These are phyloP conservation scores for Myripristis murdjan DNA, from an alignment of 2,797 vertebrate species.

Conservation along the genomic window DNA sequence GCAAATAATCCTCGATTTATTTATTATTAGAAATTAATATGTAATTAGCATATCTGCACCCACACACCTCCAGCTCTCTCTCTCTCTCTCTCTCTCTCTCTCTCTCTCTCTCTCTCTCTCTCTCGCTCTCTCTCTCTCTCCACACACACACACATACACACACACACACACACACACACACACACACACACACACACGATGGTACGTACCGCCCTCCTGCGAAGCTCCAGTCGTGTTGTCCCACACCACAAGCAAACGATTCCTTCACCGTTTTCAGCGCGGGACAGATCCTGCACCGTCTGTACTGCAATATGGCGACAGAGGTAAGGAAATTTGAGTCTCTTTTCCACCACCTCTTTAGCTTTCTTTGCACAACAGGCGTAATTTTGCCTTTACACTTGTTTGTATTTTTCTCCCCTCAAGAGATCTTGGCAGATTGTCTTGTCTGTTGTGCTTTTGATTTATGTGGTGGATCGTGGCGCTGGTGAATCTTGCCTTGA, in stretches of 20 bases:
- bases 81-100: neutral
- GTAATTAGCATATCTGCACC: slow-evolving; percentile 22
- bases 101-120: neutral
- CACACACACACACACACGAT: no score
- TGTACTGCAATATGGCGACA: slow-evolving; percentile 85
- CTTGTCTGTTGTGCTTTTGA: slow-evolving; percentile 18
- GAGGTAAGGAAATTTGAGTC: slow-evolving; percentile 83
- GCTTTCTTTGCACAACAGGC: neutral
- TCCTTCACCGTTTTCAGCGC: slow-evolving; percentile 63
- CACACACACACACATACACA: slow-evolving; percentile 7
- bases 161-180: slow-evolving; percentile 32
- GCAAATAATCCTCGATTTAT: slow-evolving; percentile 9
- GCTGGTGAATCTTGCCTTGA: slow-evolving; percentile 8
- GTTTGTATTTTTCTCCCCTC: neutral
- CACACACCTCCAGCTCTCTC: slow-evolving; percentile 8
- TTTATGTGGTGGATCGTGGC: neutral
- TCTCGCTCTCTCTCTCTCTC: no score
- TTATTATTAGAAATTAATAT: slow-evolving; percentile 14
- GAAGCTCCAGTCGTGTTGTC: slow-evolving; percentile 59
- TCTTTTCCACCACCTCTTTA: neutral
- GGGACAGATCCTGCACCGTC: slow-evolving; percentile 77
- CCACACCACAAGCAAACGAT: slow-evolving; percentile 66
- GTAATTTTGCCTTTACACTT: neutral
- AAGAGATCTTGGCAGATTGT: slow-evolving; percentile 22
- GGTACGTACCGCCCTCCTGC: slow-evolving; percentile 52